A percentile compares a stretch with the other conserved stretches of the same genome.
phyloP scores from a whole-genome alignment of 2,113 vertebrate genomes.

The Dipodomys merriami region DNA sequence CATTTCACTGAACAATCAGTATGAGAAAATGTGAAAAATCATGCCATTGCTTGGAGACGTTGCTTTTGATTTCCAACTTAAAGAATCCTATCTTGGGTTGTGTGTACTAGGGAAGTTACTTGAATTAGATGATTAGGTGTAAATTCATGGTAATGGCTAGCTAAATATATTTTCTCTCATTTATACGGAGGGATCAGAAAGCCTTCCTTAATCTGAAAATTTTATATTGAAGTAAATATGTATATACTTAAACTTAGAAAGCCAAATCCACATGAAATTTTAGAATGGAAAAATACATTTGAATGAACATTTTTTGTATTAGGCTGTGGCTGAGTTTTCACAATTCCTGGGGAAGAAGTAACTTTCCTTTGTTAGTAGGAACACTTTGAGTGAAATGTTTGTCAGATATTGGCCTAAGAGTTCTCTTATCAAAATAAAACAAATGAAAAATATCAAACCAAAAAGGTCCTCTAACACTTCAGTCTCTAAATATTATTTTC shows the following conservation, averaged over 20 bases:
- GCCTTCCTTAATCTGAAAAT: background rate
- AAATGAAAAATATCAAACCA: background rate
- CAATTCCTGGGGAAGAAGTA: background rate
- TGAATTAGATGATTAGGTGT: too few relatives aligned
- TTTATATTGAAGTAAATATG: background rate
- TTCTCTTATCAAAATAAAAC: background rate
- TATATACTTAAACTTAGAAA: slow-evolving; percentile 5
- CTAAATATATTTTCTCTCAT: too few relatives aligned
- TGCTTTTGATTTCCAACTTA: too few relatives aligned
- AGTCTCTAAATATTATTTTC: background rate
- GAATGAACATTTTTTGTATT: background rate
- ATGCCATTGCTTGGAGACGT: too few relatives aligned
- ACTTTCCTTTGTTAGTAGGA: background rate
- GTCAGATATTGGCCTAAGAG: background rate
- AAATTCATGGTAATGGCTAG: too few relatives aligned
- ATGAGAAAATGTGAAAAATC: too few relatives aligned
- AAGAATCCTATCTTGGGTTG: too few relatives aligned
- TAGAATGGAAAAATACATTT: background rate
- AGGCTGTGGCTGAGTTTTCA: background rate
- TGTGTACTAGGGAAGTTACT: too few relatives aligned
- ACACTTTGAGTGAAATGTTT: background rate
- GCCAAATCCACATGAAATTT: background rate
- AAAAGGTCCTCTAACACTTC: background rate
- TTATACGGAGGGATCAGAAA: too few relatives aligned
- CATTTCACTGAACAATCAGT: too few relatives aligned